Evolutionary conservation across 23 tunicate species (phyloP).

Genomic region (Trididemnum clinides): DNA sequence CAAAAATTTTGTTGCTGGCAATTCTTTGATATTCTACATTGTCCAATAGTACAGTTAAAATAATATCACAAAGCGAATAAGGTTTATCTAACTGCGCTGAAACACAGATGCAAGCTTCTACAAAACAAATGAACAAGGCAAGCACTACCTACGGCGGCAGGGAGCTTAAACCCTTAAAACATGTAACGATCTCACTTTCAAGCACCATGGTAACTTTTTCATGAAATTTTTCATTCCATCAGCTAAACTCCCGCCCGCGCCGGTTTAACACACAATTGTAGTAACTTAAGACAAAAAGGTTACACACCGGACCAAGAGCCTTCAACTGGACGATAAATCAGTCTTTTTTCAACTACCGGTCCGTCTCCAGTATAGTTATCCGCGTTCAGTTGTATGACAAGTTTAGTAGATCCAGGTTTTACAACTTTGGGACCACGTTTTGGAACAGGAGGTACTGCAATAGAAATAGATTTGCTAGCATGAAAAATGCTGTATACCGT

Average conservation of each 20-base stretch:
- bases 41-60: background rate
- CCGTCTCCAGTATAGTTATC: slow-evolving; percentile 79
- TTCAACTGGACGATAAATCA: slow-evolving; percentile 65
- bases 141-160: no score
- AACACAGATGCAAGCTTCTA: no score
- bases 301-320: slow-evolving; percentile 77
- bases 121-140: no score
- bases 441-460: slow-evolving; percentile 83
- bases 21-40: background rate
- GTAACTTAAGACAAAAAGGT: no score
- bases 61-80: background rate
- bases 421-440: slow-evolving; percentile 67
- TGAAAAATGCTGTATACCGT: no score
- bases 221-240: no score
- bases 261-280: background rate
- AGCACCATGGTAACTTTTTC: no score
- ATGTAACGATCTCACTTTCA: no score
- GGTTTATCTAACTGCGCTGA: no score
- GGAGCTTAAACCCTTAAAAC: no score
- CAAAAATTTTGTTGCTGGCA: background rate
- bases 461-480: no score
- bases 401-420: slow-evolving; percentile 54
- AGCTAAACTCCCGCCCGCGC: no score
- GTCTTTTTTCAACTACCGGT: slow-evolving; percentile 60
- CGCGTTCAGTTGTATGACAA: slow-evolving; percentile 58